Base-by-base conservation (phyloP, 1,140 invertebrate genomes). In the Phthorimaea operculella region DNA sequence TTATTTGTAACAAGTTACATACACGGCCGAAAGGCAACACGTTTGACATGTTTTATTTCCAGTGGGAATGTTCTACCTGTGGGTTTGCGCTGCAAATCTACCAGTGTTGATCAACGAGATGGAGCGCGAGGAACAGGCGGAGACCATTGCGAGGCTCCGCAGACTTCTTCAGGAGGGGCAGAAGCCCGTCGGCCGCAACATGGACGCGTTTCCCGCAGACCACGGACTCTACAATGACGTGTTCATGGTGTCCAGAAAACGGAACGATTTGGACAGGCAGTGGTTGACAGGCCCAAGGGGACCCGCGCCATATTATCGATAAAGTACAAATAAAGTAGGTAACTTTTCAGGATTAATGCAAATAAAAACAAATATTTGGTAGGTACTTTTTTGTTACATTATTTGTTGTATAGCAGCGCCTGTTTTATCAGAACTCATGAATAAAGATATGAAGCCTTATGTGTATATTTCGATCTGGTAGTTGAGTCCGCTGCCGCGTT, bases 381-480 rank as follows among this genome's bases (percentile, higher is more conserved):
- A n/a, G n/a, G n/a, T n/a, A 28, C 21, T 28, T 28, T 28, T 28
- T 6, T 28, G 21, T 4, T 28, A 28, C 21, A 28, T 28, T 28
- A 28, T 28, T 28, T 28, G 6, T 28, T n/a, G n/a, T n/a, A n/a
- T n/a, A n/a, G n/a, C n/a, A n/a, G n/a, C n/a, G n/a, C n/a, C n/a
- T n/a, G 6, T 28, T 28, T 28, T 28, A 28, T 28, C 21, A 28
- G 6, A 28, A 4, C 21, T 4, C 6, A 28, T 28, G 6, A 28
- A 28, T 28, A 28, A 28, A 39, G 36, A 12, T 39, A 39, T 39
- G 3, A 12, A n/a, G n/a, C n/a, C 3, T 21, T 77, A 83, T 5
- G 68, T 66, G 54, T 80, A 86, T 33, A 85, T 59, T 66, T 86
- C 84, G 18, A 86, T 63, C 64, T 85, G 73, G 53, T 83, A 86